These are phyloP conservation scores for Gryon sp. DNA, from an alignment of 1,140 invertebrate genomes.

Conservation along the genomic window DNA sequence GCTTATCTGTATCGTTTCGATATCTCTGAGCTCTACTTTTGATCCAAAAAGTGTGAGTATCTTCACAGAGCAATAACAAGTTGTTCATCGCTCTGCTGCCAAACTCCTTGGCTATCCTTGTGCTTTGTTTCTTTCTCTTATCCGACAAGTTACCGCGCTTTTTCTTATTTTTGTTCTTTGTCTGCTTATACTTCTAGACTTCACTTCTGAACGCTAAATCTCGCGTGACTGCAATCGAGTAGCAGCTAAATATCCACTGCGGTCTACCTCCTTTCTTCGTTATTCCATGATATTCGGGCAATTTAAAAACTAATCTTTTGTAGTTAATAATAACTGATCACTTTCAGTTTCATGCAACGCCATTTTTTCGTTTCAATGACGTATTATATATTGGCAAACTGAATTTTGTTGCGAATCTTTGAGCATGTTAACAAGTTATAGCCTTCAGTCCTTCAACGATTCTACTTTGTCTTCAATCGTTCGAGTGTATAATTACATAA, in stretches of 20 bases:
- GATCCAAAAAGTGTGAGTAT: constrained; percentile 49
- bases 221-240: constrained; percentile 63
- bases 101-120: constrained; percentile 42
- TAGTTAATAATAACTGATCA: constrained; percentile 44
- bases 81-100: constrained; percentile 37
- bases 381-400: not conserved
- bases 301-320: constrained; percentile 56
- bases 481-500: no score
- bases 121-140: constrained; percentile 8
- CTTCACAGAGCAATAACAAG: constrained; percentile 16
- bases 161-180: not conserved
- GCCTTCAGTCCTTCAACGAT: no score
- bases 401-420: not conserved
- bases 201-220: constrained; percentile 41
- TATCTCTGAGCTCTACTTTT: constrained; percentile 61
- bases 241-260: constrained; percentile 33
- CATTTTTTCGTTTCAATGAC: constrained; percentile 8
- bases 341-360: constrained; percentile 32
- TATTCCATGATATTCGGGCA: constrained; percentile 40
- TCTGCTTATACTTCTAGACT: constrained; percentile 20
- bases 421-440: no score
- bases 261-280: constrained; percentile 45
- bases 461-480: no score
- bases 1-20: constrained; percentile 70
- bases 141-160: no score